Evolutionary conservation across 2,113 vertebrate genomes (phyloP).

Genomic region (Gallinago media): DNA sequence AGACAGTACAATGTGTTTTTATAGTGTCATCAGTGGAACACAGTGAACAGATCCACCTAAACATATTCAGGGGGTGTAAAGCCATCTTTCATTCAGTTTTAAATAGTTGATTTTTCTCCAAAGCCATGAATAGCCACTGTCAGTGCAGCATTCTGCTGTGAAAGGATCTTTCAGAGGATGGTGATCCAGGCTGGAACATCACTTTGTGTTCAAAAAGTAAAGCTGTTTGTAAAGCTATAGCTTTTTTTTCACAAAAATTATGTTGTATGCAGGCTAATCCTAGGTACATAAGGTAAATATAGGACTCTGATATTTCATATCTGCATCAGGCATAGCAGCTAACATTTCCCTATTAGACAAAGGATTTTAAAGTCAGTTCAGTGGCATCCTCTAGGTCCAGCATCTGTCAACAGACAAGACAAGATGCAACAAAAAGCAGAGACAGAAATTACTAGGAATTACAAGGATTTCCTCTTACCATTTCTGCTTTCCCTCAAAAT

Average conservation of each 20-base stretch:
- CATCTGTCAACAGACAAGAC: not conserved
- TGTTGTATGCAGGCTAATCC: not conserved
- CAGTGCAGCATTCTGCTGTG: not conserved
- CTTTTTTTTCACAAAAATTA: not conserved
- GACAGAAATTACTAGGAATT: not conserved
- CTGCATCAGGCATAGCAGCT: not conserved
- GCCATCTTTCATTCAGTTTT: not conserved
- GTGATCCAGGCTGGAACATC: not conserved
- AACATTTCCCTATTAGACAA: not conserved
- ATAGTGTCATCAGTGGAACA: not conserved
- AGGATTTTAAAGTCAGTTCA: not conserved
- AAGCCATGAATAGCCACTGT: not conserved
- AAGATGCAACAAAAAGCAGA: constrained; percentile 23
- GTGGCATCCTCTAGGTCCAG: not conserved
- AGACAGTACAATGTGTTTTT: not conserved
- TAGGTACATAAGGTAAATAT: not conserved
- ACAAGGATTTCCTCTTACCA: constrained; percentile 85
- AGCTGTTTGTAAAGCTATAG: not conserved
- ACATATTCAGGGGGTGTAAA: not conserved
- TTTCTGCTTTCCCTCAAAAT: constrained; percentile 98
- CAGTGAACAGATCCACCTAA: not conserved
- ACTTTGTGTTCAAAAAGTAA: not conserved
- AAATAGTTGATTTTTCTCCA: not conserved
- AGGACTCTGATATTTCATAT: not conserved
- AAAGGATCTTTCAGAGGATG: not conserved